Percentiles rank a stretch among this genome's conserved stretches.
These are phyloP conservation scores for Delphinapterus leucas DNA, from an alignment of 2,113 vertebrate genomes.

Conservation along the genomic window DNA sequence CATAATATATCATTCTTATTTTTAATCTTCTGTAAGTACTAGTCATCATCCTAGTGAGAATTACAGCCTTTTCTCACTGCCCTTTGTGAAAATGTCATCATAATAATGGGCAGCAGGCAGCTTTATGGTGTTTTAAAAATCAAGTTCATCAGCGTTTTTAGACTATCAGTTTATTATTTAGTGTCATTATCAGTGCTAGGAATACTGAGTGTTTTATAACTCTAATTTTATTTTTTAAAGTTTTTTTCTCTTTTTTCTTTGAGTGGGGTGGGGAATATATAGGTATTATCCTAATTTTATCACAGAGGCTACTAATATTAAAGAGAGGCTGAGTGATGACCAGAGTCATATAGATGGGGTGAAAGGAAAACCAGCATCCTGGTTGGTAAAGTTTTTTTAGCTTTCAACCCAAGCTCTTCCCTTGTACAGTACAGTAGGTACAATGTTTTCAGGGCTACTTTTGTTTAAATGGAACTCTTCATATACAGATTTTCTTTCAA, in stretches of 20 bases:
- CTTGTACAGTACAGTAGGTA: neutral
- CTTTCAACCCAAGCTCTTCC: neutral
- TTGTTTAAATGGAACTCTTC: neutral
- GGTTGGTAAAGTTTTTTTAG: neutral
- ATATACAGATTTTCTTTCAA: constrained; percentile 10
- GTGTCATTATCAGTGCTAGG: constrained; percentile 8
- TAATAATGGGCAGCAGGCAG: neutral
- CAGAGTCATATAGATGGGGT: neutral
- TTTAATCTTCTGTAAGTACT: constrained; percentile 21
- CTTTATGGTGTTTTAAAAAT: constrained; percentile 40
- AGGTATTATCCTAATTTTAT: neutral
- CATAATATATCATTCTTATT: constrained; percentile 24
- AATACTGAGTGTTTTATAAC: constrained; percentile 12
- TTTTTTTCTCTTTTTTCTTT: constrained; percentile 35
- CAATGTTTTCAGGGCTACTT: neutral
- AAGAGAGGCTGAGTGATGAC: neutral
- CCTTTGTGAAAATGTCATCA: neutral
- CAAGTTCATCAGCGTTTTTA: constrained; percentile 37
- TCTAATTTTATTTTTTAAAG: constrained; percentile 16
- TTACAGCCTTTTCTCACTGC: constrained; percentile 4
- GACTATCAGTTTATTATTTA: constrained; percentile 43
- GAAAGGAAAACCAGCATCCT: neutral
- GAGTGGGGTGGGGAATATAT: neutral
- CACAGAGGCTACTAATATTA: neutral
- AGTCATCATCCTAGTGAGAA: constrained; percentile 11